phyloP scores from a whole-genome alignment of 2,888 invertebrate genomes.

The Lasioglossum malachurum region DNA sequence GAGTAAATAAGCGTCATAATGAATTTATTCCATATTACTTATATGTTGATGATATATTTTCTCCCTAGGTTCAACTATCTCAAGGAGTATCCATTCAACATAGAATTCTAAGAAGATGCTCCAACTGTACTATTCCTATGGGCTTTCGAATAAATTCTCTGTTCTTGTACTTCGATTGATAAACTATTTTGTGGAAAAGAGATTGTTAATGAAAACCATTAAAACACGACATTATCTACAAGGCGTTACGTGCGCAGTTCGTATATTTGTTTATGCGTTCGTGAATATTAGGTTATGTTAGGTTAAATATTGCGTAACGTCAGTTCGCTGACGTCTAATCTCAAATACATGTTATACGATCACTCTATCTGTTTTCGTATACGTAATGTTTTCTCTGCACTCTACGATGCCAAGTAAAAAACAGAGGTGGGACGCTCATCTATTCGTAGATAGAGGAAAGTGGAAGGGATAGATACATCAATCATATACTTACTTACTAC shows the following conservation, averaged over 20 bases:
- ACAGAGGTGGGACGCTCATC: background rate
- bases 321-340: conserved; percentile 14
- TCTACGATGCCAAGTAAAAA: conserved; percentile 9
- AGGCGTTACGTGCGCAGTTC: background rate
- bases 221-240: background rate
- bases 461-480: background rate
- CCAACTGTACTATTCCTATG: background rate
- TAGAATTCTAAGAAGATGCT: conserved; percentile 63
- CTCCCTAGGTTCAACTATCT: conserved; percentile 62
- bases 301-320: background rate
- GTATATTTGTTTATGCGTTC: background rate
- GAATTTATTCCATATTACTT: background rate
- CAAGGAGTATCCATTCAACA: conserved; percentile 86
- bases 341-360: background rate
- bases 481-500: too few relatives aligned
- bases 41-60: conserved; percentile 15
- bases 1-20: conserved; percentile 67
- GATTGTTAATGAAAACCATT: background rate
- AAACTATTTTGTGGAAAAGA: background rate
- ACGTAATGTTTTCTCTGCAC: conserved; percentile 23
- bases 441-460: background rate
- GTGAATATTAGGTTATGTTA: background rate
- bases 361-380: conserved; percentile 5
- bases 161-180: background rate
- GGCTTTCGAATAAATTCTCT: background rate